These are phyloP conservation scores for Catostylus mosaicus DNA, from an alignment of 30 jellyfish, hydroid and myxozoan genomes.

Conservation along the genomic window DNA sequence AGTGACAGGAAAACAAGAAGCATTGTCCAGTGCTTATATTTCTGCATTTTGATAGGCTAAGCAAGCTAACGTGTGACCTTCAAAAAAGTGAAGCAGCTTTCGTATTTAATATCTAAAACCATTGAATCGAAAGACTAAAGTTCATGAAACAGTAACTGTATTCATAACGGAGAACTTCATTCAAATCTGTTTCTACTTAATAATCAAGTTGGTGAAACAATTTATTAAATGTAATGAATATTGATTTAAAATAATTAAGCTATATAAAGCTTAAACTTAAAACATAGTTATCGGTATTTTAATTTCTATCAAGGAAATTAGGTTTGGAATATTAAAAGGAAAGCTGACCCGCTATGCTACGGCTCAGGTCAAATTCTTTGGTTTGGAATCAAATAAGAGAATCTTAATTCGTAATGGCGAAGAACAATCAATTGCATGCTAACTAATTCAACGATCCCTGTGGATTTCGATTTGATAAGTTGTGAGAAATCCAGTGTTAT, in stretches of 20 bases:
- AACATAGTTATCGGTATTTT: background rate
- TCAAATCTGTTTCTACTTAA: background rate
- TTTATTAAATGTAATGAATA: background rate
- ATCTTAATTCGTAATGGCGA: too few species aligned
- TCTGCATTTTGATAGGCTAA: too few species aligned
- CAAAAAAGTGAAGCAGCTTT: background rate
- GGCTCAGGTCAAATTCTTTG: background rate
- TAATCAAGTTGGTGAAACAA: slow-evolving; percentile 1
- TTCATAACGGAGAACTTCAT: background rate
- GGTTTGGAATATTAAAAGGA: background rate
- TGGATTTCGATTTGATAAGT: too few species aligned
- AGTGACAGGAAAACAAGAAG: background rate
- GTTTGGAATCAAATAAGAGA: too few species aligned
- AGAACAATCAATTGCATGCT: too few species aligned
- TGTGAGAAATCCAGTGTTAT: too few species aligned
- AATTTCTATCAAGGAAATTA: background rate
- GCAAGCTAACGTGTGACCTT: background rate
- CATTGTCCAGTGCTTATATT: too few species aligned
- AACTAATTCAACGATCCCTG: too few species aligned
- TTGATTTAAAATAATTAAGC: background rate
- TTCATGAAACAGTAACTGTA: background rate
- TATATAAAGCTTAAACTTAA: background rate
- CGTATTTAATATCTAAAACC: background rate
- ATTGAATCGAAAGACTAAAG: background rate
- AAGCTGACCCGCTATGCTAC: background rate